phyloP scores from a whole-genome alignment of 2,797 vertebrate genomes.

The Sylvia borin region DNA sequence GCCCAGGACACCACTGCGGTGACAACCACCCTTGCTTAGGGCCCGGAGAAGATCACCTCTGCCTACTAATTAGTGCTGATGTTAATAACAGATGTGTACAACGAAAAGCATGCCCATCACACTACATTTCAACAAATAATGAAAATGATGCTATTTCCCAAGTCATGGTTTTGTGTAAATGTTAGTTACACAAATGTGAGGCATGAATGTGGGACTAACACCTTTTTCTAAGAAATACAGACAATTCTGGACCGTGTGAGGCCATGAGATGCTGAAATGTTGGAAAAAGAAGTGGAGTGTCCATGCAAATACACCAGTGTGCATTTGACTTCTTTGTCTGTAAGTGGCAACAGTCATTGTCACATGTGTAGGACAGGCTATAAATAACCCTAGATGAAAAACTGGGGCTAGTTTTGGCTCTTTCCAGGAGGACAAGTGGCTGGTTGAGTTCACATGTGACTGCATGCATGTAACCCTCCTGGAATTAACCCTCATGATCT shows the following conservation, averaged over 20 bases:
- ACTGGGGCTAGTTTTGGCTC: background rate
- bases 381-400: conserved; percentile 10
- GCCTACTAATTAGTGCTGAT: background rate
- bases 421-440: background rate
- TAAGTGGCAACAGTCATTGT: conserved; percentile 2
- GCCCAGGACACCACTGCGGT: background rate
- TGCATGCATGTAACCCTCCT: background rate
- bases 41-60: background rate
- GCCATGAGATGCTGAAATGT: background rate
- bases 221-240: conserved; percentile 9
- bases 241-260: background rate
- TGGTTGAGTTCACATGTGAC: background rate
- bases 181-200: too few species aligned
- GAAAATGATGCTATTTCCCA: background rate
- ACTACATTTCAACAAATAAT: background rate
- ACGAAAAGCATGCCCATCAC: background rate
- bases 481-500: background rate
- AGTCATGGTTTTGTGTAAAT: background rate
- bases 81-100: background rate
- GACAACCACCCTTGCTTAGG: background rate
- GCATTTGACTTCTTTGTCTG: conserved; percentile 20
- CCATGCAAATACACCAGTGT: background rate
- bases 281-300: background rate
- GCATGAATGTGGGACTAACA: background rate
- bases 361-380: background rate